Evolutionary conservation across 2,797 vertebrate genomes (phyloP), one percentile per base, ranked within the genome.

Genomic region (Bryconaethiops microstoma): DNA sequence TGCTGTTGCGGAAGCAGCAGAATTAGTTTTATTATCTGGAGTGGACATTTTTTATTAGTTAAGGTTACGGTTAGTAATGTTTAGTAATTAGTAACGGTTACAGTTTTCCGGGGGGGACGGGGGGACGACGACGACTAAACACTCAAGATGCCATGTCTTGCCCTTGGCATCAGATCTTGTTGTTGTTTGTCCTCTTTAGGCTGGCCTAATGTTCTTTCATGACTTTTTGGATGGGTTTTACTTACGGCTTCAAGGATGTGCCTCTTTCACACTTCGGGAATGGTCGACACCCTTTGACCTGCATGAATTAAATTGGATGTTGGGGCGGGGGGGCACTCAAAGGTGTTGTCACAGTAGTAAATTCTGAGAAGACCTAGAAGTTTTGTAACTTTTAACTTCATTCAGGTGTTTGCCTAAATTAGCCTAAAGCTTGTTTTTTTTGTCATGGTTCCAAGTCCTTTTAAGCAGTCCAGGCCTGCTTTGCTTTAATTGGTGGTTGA

Each of bases 1-100:
- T 80, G 83, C 83, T 82, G 87, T 86, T 85, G 83, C 74, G 85
- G 78, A 83, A 84, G 71, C 64, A 42, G 13, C 40, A 48, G 48
- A 64, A 75, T 80, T 81, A 83, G 72, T 82, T 69, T 55, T 19
- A 21, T 40, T 55, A 62, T 78, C 69, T 69, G 6, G 39, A 67
- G n/a, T 60, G 48, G 35, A 76, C 13, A 23, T 65, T 55, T 64
- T 64, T 72, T 8, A 42, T 69, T 35, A 35, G 35, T 35, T 35
- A 35, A 2, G 4, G 35, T 35, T 35, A 35, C 35, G 35, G 35
- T 35, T 35, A 5, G 35, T 35, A 35, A 35, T 35, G 35, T 0
- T 35, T 35, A 35, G 35, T 25, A 64, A 74, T 23, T 42, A 25
- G 55, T 13, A 4, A 42, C 40, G 42, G 17, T 57, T 45, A 7